phyloP scores from a whole-genome alignment of 2,888 invertebrate genomes.

The Ophion obscuratus region DNA sequence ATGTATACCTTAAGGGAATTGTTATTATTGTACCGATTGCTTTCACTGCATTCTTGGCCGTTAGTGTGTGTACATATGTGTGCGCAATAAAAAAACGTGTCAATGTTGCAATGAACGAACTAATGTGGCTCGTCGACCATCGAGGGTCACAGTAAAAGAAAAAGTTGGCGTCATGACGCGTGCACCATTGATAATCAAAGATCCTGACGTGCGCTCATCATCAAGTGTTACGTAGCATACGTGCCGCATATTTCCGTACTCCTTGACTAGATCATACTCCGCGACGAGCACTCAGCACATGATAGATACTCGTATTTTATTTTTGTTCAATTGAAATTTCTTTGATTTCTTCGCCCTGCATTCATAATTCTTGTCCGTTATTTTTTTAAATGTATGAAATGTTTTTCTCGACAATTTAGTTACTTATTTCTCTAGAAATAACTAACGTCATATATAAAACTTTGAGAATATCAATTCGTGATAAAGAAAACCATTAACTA shows the following conservation, averaged over 20 bases:
- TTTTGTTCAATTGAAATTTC: neutral
- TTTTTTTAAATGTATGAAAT: too few relatives aligned
- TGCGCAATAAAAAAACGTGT: conserved; percentile 47
- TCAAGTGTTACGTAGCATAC: conserved; percentile 24
- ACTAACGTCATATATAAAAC: too few relatives aligned
- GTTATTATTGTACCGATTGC: conserved; percentile 9
- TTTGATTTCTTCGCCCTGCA: neutral
- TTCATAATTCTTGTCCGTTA: neutral
- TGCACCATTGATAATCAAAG: conserved; percentile 26
- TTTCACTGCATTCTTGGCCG: neutral
- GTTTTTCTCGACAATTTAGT: too few relatives aligned
- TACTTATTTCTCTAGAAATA: too few relatives aligned
- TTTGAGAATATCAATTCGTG: too few relatives aligned
- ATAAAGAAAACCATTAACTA: too few relatives aligned
- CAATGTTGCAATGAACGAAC: conserved; percentile 42
- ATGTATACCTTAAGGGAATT: neutral
- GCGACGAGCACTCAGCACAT: conserved; percentile 23
- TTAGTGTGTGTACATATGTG: conserved; percentile 6
- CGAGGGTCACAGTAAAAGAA: conserved; percentile 43
- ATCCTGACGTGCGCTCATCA: conserved; percentile 21
- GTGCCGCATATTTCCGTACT: conserved; percentile 46
- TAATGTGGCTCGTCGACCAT: conserved; percentile 7
- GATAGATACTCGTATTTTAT: conserved; percentile 13
- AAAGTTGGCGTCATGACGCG: conserved; percentile 47
- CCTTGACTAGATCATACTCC: conserved; percentile 45